These are phyloP conservation scores for Pangasius macronema DNA, from an alignment of 2,797 vertebrate species.

Conservation along the genomic window DNA sequence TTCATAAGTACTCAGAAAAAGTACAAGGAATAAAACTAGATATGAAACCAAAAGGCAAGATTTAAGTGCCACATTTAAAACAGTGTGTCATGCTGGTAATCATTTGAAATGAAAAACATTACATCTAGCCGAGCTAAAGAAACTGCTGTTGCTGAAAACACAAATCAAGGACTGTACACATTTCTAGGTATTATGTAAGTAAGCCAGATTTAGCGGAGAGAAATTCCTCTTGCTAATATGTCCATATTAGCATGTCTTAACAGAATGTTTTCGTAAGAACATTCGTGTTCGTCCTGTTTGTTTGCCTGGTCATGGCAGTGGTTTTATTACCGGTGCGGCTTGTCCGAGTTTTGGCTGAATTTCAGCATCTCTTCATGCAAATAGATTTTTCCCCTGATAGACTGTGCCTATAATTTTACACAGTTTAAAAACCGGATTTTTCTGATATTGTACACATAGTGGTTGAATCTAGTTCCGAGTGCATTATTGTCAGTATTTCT, in stretches of 20 bases:
- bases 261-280: neutral
- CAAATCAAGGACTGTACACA: neutral
- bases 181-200: neutral
- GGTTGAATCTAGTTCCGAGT: neutral
- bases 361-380: neutral
- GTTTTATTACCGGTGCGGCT: neutral
- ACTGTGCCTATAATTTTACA: neutral
- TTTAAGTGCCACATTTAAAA: neutral
- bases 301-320: neutral
- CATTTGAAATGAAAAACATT: neutral
- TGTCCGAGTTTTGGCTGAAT: neutral
- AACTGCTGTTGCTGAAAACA: neutral
- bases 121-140: neutral
- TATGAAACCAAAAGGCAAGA: neutral
- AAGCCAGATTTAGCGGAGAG: neutral
- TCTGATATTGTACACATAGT: neutral
- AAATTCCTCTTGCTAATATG: neutral
- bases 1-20: neutral
- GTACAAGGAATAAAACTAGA: neutral
- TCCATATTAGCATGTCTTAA: too few species aligned
- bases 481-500: neutral
- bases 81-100: neutral
- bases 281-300: neutral
- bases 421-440: neutral
- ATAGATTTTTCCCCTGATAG: neutral